Conservation (phyloP, 2,888 invertebrate genomes). For the Lithophane socia region DNA sequence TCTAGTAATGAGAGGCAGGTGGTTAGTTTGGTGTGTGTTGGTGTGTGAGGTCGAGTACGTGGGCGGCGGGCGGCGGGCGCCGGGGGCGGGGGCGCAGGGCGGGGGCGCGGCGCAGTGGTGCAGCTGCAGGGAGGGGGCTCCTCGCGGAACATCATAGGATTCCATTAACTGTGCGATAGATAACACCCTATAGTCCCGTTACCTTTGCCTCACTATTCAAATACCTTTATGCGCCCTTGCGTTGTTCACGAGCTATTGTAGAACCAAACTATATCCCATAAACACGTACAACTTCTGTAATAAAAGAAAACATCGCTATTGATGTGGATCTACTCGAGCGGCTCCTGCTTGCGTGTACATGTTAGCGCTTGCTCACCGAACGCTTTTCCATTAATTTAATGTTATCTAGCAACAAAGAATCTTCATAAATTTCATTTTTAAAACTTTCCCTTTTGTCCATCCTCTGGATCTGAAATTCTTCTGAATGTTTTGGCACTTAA, state of each 20-base stretch:
- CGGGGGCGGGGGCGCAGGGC: constrained; percentile 7
- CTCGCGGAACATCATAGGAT: constrained; percentile 28
- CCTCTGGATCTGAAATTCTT: too few relatives aligned
- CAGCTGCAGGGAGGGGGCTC: constrained; percentile 61
- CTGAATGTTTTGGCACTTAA: not conserved
- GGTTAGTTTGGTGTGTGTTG: constrained; percentile 48
- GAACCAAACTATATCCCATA: not conserved
- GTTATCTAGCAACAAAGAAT: not conserved
- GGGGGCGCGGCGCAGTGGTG: constrained; percentile 32
- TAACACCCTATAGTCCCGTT: constrained; percentile 20
- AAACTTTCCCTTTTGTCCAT: not conserved
- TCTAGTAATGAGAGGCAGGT: constrained; percentile 16
- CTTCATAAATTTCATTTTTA: not conserved
- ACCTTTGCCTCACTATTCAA: constrained; percentile 4
- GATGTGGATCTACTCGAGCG: not conserved
- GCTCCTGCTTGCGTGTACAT: not conserved
- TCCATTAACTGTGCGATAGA: constrained; percentile 45
- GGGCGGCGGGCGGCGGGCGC: constrained; percentile 21
- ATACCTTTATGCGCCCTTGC: not conserved
- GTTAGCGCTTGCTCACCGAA: not conserved
- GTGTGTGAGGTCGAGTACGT: constrained; percentile 40
- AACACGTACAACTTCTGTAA: not conserved
- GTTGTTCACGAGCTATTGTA: not conserved
- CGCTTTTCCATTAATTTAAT: too few relatives aligned
- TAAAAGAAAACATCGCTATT: not conserved